phyloP scores from a whole-genome alignment of 64 coral and sea anemone species.

The Montipora foliosa region DNA sequence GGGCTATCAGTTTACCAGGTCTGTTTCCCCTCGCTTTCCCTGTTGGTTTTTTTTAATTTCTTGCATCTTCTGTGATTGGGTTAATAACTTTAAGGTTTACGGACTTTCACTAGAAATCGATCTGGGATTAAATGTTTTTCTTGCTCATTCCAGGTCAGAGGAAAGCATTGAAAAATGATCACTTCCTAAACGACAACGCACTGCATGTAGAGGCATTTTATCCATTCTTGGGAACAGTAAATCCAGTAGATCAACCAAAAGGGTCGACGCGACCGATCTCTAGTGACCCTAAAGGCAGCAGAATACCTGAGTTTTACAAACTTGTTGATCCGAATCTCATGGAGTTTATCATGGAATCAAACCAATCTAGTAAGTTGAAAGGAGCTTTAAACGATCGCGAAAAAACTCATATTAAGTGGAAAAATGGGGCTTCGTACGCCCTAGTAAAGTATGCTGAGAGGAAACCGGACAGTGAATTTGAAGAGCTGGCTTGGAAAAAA shows the following conservation, averaged over 20 bases:
- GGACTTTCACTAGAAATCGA: no score
- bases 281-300: neutral
- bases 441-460: neutral
- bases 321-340: neutral
- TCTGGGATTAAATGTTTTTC: neutral
- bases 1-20: no score
- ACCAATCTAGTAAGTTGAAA: constrained; percentile 3
- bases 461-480: constrained; percentile 2
- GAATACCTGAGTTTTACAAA: neutral
- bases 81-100: no score
- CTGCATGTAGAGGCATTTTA: constrained; percentile 26
- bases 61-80: no score
- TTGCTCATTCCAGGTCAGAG: neutral
- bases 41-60: no score
- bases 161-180: constrained; percentile 2
- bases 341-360: constrained; percentile 17
- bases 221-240: constrained; percentile 32
- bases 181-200: neutral
- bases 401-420: neutral
- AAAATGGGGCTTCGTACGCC: neutral
- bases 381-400: neutral
- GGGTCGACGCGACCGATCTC: no score
- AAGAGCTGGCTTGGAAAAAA: neutral
- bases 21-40: no score
- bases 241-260: neutral